Conservation (phyloP, 1,140 invertebrate species). For the Drosophila lacteicornis region DNA sequence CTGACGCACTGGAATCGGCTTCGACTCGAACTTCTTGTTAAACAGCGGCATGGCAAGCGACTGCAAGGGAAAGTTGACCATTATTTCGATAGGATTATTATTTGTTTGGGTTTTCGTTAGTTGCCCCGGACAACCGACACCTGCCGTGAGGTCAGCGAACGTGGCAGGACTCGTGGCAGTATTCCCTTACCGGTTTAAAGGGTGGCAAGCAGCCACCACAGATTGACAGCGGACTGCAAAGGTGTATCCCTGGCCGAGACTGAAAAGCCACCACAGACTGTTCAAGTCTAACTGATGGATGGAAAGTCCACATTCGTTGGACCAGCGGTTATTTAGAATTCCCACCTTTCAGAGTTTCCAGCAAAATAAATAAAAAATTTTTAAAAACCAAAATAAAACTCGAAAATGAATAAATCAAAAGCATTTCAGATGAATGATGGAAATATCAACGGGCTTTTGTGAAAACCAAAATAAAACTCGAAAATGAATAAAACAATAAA, state of each 20-base stretch:
- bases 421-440: not conserved
- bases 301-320: too few species aligned
- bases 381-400: not conserved
- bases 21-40: constrained; percentile 82
- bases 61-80: constrained; percentile 37
- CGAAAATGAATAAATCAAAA: too few species aligned
- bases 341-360: too few species aligned
- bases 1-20: constrained; percentile 69
- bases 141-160: constrained; percentile 30
- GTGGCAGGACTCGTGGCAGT: constrained; percentile 19
- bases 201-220: constrained; percentile 39
- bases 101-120: constrained; percentile 18
- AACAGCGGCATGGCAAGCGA: constrained; percentile 72
- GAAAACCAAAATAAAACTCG: not conserved
- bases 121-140: constrained; percentile 69
- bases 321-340: too few species aligned
- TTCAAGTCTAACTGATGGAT: not conserved
- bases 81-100: not conserved
- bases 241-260: constrained; percentile 20
- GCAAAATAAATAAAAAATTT: too few species aligned
- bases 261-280: not conserved
- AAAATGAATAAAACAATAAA: too few species aligned
- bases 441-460: too few species aligned
- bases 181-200: constrained; percentile 19
- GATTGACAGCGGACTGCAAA: constrained; percentile 34